Evolutionary conservation across 2,888 invertebrate species (phyloP).

Genomic region (Caenorhabditis becei): DNA sequence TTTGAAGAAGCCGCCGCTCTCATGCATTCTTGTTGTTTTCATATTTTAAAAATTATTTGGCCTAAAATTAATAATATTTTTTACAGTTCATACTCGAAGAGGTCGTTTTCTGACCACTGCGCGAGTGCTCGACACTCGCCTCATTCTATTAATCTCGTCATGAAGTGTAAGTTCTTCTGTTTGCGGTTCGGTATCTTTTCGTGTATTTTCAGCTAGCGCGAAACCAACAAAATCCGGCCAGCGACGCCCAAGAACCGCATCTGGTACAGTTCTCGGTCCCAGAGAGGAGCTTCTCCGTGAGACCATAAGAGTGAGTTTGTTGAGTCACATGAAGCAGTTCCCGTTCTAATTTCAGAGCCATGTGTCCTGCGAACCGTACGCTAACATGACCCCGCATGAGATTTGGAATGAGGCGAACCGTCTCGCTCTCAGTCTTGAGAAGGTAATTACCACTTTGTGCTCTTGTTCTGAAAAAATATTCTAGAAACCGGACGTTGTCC

Average conservation of each 20-base stretch:
- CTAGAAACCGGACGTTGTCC: conserved; percentile 31
- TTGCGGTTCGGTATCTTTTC: background rate
- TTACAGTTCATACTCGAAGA: background rate
- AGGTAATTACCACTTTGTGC: conserved; percentile 11
- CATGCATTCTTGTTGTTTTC: background rate
- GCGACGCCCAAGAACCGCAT: conserved; percentile 9
- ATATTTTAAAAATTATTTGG: background rate
- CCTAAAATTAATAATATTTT: background rate
- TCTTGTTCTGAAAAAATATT: conserved; percentile 9
- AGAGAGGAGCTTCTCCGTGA: conserved; percentile 35
- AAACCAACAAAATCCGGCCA: background rate
- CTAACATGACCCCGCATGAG: conserved; percentile 16
- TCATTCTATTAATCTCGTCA: background rate
- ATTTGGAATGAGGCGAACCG: conserved; percentile 40
- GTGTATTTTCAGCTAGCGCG: conserved; percentile 3
- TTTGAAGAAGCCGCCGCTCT: too few species aligned
- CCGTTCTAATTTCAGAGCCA: conserved; percentile 15
- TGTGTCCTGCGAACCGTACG: conserved; percentile 28
- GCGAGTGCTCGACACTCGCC: conserved; percentile 9
- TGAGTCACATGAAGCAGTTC: background rate
- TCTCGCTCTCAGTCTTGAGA: conserved; percentile 23
- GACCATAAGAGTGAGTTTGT: conserved; percentile 38
- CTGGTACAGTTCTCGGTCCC: conserved; percentile 11
- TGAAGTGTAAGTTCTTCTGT: conserved; percentile 4
- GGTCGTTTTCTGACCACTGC: background rate